Conservation (phyloP, 2,888 invertebrate genomes). For the Fragum sueziense region DNA sequence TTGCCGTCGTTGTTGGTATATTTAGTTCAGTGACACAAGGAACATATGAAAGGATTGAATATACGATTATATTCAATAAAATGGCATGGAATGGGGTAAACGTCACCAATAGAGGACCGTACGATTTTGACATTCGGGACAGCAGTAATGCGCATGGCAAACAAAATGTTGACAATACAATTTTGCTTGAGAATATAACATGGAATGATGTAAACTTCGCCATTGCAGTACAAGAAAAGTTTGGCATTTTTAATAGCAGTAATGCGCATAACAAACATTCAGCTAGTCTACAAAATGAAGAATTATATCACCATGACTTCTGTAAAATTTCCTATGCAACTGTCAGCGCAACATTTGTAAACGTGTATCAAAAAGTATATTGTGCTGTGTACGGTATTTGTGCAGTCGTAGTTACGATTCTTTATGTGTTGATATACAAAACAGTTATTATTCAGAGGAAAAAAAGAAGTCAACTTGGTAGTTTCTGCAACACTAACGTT, state of each 20-base stretch:
- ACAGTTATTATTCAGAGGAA: conserved; percentile 49
- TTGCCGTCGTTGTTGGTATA: conserved; percentile 60
- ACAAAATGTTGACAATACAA: too few relatives aligned
- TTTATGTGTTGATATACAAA: conserved; percentile 76
- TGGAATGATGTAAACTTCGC: too few relatives aligned
- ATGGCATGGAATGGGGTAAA: neutral
- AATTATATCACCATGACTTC: conserved; percentile 48
- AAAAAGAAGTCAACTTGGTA: conserved; percentile 47
- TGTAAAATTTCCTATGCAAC: conserved; percentile 60
- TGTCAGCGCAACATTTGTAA: conserved; percentile 61
- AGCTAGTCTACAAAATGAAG: conserved; percentile 1
- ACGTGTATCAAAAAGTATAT: conserved; percentile 71
- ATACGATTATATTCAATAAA: neutral
- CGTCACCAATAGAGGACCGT: neutral
- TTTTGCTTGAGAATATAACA: too few relatives aligned
- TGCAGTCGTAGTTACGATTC: conserved; percentile 75
- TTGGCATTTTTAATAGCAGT: neutral
- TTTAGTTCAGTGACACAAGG: conserved; percentile 62
- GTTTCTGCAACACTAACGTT: conserved; percentile 52
- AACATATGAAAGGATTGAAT: conserved; percentile 25
- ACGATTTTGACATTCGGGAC: conserved; percentile 1
- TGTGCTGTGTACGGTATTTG: conserved; percentile 75
- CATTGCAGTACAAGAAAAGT: too few relatives aligned
- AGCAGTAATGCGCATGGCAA: too few relatives aligned
- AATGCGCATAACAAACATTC: neutral